These are phyloP conservation scores for Amiota minor DNA, from an alignment of 2,888 invertebrate species.

Conservation along the genomic window DNA sequence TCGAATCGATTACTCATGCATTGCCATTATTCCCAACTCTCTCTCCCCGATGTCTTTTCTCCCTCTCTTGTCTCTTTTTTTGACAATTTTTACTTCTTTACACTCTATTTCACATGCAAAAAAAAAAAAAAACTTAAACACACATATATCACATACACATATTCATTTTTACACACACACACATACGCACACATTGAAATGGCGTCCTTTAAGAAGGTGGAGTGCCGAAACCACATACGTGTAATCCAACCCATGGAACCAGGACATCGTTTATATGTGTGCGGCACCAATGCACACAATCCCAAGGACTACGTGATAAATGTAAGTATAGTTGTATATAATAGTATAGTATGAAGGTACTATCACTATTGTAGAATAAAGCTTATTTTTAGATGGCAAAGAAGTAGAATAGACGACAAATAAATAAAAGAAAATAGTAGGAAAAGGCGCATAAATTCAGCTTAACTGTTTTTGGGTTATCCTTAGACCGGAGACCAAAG, in stretches of 20 bases:
- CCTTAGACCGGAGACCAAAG: too few relatives aligned
- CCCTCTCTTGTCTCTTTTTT: constrained; percentile 20
- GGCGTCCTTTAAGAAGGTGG: constrained; percentile 83
- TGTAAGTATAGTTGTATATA: too few relatives aligned
- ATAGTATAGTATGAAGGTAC: too few relatives aligned
- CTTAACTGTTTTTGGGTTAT: background rate
- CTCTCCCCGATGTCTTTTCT: constrained; percentile 26
- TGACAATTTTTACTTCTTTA: constrained; percentile 24
- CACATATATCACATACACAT: constrained; percentile 32
- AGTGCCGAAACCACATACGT: constrained; percentile 94
- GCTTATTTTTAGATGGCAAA: constrained; percentile 8
- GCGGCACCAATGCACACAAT: constrained; percentile 95
- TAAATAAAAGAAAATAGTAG: background rate
- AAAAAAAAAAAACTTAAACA: background rate
- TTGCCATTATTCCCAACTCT: constrained; percentile 37
- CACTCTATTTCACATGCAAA: constrained; percentile 15
- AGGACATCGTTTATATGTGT: constrained; percentile 89
- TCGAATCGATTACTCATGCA: constrained; percentile 49
- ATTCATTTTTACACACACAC: constrained; percentile 25
- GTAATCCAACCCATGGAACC: constrained; percentile 95
- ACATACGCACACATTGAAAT: constrained; percentile 11
- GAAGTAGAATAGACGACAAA: background rate
- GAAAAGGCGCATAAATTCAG: constrained; percentile 20
- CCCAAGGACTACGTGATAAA: constrained; percentile 96
- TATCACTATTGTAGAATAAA: background rate